Percentiles rank a stretch among this genome's conserved stretches.
Evolutionary conservation across 2,797 vertebrate genomes (phyloP).

Genomic region (Poeciliopsis paucimaculata): DNA sequence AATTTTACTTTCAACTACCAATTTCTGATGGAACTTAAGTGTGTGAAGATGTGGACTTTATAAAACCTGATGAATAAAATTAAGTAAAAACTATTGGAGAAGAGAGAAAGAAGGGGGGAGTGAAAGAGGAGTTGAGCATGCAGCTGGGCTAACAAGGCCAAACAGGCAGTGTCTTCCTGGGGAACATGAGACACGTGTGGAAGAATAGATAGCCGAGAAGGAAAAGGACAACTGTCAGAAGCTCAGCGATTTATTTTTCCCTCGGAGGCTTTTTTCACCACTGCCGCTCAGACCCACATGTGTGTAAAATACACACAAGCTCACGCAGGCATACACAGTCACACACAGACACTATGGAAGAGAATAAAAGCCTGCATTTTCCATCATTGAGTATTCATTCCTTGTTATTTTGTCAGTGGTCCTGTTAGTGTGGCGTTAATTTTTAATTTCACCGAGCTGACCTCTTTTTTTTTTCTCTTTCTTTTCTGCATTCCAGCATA

Average conservation of each 20-base stretch:
- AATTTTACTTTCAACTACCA: constrained; percentile 27
- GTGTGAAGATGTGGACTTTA: constrained; percentile 54
- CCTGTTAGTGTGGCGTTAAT: constrained; percentile 75
- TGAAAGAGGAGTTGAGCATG: constrained; percentile 54
- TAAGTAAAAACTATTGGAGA: constrained; percentile 45
- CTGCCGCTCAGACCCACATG: constrained; percentile 75
- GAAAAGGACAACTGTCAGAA: constrained; percentile 80
- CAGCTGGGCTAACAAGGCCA: constrained; percentile 81
- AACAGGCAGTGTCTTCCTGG: constrained; percentile 76
- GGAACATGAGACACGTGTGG: constrained; percentile 75
- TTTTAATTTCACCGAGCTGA: constrained; percentile 73
- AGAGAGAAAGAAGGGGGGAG: constrained; percentile 27
- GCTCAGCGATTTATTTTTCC: constrained; percentile 79
- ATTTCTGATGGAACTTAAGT: constrained; percentile 57
- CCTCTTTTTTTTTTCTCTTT: constrained; percentile 61
- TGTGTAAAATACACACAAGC: constrained; percentile 69
- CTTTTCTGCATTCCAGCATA: constrained; percentile 90
- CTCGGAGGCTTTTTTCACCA: constrained; percentile 77
- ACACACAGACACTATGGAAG: constrained; percentile 49
- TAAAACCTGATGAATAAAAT: constrained; percentile 51
- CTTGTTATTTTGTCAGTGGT: constrained; percentile 72
- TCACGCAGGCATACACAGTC: constrained; percentile 56
- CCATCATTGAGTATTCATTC: constrained; percentile 64
- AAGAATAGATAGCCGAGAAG: constrained; percentile 76
- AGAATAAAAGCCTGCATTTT: constrained; percentile 72